Percentiles rank a stretch among this genome's conserved stretches.
These are phyloP conservation scores for Lonchura striata DNA, from an alignment of 2,113 vertebrate genomes.

Conservation along the genomic window DNA sequence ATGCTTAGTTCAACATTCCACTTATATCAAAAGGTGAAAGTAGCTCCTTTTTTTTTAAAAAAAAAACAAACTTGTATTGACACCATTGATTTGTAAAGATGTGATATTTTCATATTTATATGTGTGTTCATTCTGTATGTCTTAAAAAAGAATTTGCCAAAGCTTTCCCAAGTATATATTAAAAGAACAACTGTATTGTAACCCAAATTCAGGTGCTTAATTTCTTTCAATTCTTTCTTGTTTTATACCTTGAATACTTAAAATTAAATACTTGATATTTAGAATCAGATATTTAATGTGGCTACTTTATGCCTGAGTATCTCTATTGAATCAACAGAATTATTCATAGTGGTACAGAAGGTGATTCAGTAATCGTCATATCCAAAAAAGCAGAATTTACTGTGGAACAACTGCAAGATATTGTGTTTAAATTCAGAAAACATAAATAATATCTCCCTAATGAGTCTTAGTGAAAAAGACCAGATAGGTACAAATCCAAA, in stretches of 20 bases:
- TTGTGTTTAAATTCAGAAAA: not conserved
- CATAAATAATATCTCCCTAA: not conserved
- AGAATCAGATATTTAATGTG: not conserved
- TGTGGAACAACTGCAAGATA: not conserved
- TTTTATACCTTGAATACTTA: not conserved
- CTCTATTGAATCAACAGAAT: not conserved
- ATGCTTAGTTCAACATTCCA: not conserved
- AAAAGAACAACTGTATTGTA: not conserved
- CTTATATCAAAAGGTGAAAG: not conserved
- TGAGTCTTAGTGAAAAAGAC: not conserved
- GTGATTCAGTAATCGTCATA: not conserved
- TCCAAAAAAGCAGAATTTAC: not conserved
- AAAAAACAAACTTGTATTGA: not conserved
- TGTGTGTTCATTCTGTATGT: not conserved
- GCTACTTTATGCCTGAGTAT: not conserved
- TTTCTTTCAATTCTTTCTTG: not conserved
- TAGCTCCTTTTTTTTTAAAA: not conserved
- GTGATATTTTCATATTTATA: not conserved
- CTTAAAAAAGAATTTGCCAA: not conserved
- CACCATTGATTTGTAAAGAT: not conserved
- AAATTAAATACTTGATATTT: not conserved
- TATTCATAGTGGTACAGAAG: not conserved
- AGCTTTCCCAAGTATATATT: not conserved
- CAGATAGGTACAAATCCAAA: not conserved
- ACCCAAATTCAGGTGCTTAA: not conserved